These are phyloP conservation scores for Marcusenius ussheri DNA, from an alignment of 2,113 vertebrate genomes.

Conservation along the genomic window DNA sequence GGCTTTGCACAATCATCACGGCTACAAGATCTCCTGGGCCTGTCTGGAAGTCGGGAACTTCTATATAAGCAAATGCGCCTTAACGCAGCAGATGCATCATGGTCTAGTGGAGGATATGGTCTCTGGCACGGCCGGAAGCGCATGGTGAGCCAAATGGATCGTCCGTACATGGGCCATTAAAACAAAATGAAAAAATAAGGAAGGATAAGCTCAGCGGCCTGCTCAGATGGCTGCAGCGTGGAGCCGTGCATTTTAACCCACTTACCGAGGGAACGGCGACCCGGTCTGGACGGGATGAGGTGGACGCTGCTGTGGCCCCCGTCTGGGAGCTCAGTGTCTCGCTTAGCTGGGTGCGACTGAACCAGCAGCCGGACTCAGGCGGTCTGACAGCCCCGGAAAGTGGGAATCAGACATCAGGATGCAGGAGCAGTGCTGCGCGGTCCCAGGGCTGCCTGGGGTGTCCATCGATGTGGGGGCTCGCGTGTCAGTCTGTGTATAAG, in stretches of 20 bases:
- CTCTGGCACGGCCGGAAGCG: neutral
- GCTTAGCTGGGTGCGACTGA: neutral
- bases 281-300: neutral
- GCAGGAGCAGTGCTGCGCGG: neutral
- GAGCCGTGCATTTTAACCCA: neutral
- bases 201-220: neutral
- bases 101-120: constrained; percentile 8
- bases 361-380: neutral
- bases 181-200: neutral
- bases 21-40: neutral
- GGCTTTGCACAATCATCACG: neutral
- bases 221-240: constrained; percentile 12
- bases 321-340: neutral
- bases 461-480: neutral
- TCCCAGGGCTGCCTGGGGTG: neutral
- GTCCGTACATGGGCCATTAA: neutral
- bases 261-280: neutral
- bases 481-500: neutral
- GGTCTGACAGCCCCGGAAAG: neutral
- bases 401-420: neutral
- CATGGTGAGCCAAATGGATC: neutral
- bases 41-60: neutral
- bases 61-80: constrained; percentile 16
- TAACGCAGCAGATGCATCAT: constrained; percentile 24
- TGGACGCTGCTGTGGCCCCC: neutral